Conservation (phyloP, 2,888 invertebrate species). For the Liopterus haemorrhoidalis region DNA sequence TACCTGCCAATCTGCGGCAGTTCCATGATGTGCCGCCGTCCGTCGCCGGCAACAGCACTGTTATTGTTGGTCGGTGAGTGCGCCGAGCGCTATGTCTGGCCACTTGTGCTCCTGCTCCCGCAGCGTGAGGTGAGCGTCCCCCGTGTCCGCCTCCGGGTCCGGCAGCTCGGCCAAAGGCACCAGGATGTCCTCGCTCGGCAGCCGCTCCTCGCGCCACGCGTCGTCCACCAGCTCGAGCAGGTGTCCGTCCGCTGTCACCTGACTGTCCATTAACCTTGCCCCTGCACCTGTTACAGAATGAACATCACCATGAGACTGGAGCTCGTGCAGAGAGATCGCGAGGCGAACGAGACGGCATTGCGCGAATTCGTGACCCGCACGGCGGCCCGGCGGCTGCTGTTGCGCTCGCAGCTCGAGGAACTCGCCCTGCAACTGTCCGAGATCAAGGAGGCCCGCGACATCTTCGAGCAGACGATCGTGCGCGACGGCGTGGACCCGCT, state of each 20-base stretch:
- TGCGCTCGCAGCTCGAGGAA: slow-evolving; percentile 54
- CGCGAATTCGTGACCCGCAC: slow-evolving; percentile 41
- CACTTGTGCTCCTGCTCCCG: slow-evolving; percentile 76
- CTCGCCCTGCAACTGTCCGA: slow-evolving; percentile 49
- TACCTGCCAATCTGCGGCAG: slow-evolving; percentile 68
- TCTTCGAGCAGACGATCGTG: slow-evolving; percentile 52
- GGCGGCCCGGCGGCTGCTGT: slow-evolving; percentile 43
- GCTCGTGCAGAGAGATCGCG: slow-evolving; percentile 49
- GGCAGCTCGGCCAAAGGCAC: slow-evolving; percentile 85
- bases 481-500: slow-evolving; percentile 52
- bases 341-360: slow-evolving; percentile 43
- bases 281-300: slow-evolving; percentile 41
- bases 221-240: slow-evolving; percentile 77
- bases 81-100: slow-evolving; percentile 52
- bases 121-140: slow-evolving; percentile 82
- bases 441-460: slow-evolving; percentile 46
- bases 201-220: slow-evolving; percentile 77
- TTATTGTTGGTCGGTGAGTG: slow-evolving; percentile 51
- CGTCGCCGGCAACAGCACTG: slow-evolving; percentile 33
- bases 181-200: slow-evolving; percentile 76
- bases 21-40: slow-evolving; percentile 55
- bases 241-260: slow-evolving; percentile 67
- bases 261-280: slow-evolving; percentile 60
- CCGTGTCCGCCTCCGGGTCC: slow-evolving; percentile 88
- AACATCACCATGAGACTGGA: slow-evolving; percentile 51